These are phyloP conservation scores for Drosophila saltans DNA, from an alignment of 1,140 invertebrate species.

Conservation along the genomic window DNA sequence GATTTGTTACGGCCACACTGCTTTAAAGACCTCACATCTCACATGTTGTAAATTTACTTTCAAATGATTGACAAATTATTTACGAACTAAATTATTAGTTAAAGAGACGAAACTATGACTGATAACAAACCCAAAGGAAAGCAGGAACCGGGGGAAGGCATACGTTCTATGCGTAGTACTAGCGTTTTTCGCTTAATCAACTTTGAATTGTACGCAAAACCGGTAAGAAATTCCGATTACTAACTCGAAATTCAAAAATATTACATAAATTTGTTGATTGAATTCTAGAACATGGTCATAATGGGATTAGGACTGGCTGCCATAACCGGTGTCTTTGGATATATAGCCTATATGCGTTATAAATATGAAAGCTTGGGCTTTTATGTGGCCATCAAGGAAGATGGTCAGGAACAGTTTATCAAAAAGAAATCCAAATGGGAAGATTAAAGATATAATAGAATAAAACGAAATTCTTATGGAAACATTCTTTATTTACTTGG, in stretches of 20 bases:
- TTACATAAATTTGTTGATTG: constrained; percentile 10
- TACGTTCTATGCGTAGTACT: constrained; percentile 88
- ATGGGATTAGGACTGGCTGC: constrained; percentile 90
- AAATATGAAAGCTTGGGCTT: constrained; percentile 91
- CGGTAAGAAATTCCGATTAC: constrained; percentile 85
- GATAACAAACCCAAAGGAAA: constrained; percentile 30
- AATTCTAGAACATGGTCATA: constrained; percentile 88
- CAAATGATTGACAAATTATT: neutral
- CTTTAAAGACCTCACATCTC: too few relatives aligned
- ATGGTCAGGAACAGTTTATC: constrained; percentile 89
- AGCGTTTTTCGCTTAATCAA: constrained; percentile 90
- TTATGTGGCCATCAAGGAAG: constrained; percentile 89
- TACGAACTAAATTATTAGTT: neutral
- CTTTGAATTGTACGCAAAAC: constrained; percentile 92
- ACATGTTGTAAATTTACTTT: too few relatives aligned
- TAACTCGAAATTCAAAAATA: neutral
- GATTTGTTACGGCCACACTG: too few relatives aligned
- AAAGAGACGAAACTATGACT: constrained; percentile 32
- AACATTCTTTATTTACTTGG: constrained; percentile 75
- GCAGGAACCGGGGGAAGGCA: constrained; percentile 88
- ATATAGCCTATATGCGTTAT: constrained; percentile 91
- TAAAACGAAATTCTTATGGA: constrained; percentile 36
- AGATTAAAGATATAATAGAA: constrained; percentile 11
- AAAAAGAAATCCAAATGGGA: constrained; percentile 92
- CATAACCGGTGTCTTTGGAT: constrained; percentile 88